Percentiles rank a stretch among this genome's conserved stretches.
Evolutionary conservation across 2,888 invertebrate species (phyloP).

Genomic region (Venusia cambrica): DNA sequence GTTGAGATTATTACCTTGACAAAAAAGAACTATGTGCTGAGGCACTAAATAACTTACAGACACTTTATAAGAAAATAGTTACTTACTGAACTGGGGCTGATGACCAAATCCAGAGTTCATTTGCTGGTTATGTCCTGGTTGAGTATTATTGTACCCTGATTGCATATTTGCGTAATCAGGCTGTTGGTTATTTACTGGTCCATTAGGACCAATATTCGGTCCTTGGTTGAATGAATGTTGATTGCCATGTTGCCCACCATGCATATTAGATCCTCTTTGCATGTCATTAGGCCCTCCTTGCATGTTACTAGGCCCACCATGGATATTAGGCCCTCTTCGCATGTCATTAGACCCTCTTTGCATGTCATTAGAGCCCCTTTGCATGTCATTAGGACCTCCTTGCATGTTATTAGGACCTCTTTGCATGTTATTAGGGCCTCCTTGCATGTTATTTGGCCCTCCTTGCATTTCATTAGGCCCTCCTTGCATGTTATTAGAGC

Average conservation of each 20-base stretch:
- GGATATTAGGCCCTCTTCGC: background rate
- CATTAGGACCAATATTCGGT: background rate
- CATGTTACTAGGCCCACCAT: background rate
- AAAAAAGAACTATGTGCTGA: no score
- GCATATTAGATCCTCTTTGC: no score
- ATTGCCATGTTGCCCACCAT: constrained; percentile 2
- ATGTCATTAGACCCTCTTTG: constrained; percentile 1
- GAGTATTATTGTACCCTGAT: constrained; percentile 1
- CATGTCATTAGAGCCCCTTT: constrained; percentile 2
- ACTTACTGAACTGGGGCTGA: constrained; percentile 6
- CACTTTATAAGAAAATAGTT: no score
- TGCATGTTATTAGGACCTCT: constrained; percentile 8
- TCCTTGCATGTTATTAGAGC: constrained; percentile 1
- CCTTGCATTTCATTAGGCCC: constrained; percentile 3
- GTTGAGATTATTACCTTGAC: no score
- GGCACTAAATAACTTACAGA: no score
- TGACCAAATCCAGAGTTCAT: constrained; percentile 1
- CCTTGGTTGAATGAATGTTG: background rate
- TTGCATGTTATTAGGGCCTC: constrained; percentile 5
- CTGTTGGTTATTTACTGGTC: constrained; percentile 2
- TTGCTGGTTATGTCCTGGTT: constrained; percentile 1
- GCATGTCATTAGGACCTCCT: constrained; percentile 8
- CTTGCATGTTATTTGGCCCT: constrained; percentile 10
- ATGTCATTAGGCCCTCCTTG: constrained; percentile 2
- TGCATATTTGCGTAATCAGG: constrained; percentile 4